Conservation (phyloP, 2,888 invertebrate genomes). For the Eilema caniola region DNA sequence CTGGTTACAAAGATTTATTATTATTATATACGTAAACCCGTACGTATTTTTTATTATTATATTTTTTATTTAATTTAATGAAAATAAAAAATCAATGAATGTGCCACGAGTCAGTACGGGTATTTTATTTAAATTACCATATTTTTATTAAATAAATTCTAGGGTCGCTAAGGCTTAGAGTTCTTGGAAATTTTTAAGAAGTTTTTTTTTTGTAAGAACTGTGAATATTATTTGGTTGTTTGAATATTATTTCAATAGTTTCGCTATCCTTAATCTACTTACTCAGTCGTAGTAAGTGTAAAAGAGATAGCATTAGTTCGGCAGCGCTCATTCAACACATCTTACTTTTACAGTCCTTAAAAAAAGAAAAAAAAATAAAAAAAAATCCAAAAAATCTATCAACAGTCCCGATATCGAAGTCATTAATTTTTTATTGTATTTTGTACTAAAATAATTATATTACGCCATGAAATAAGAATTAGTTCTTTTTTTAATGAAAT, state of each 20-base stretch:
- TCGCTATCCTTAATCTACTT: conserved; percentile 63
- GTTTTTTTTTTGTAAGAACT: conserved; percentile 23
- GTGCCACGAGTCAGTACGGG: conserved; percentile 83
- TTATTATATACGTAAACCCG: conserved; percentile 59
- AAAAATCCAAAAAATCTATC: conserved; percentile 35
- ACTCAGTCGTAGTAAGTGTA: conserved; percentile 64
- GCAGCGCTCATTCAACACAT: conserved; percentile 40
- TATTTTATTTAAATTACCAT: conserved; percentile 70
- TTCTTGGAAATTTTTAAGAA: conserved; percentile 32
- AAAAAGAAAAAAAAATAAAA: conserved; percentile 14
- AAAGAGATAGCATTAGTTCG: conserved; percentile 55
- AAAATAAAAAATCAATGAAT: conserved; percentile 63
- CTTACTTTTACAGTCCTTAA: conserved; percentile 22
- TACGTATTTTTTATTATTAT: conserved; percentile 58
- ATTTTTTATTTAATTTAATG: conserved; percentile 56
- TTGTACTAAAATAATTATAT: conserved; percentile 51
- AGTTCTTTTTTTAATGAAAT: conserved; percentile 50
- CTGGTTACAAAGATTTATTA: conserved; percentile 65
- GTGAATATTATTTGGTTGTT: conserved; percentile 24
- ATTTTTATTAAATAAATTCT: conserved; percentile 48
- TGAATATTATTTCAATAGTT: conserved; percentile 24
- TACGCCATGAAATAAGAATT: conserved; percentile 52
- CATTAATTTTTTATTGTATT: conserved; percentile 59
- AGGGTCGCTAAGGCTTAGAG: conserved; percentile 31
- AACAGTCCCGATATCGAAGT: conserved; percentile 59